phyloP scores from a whole-genome alignment of 2,888 invertebrate species.

The Clitarchus hookeri region DNA sequence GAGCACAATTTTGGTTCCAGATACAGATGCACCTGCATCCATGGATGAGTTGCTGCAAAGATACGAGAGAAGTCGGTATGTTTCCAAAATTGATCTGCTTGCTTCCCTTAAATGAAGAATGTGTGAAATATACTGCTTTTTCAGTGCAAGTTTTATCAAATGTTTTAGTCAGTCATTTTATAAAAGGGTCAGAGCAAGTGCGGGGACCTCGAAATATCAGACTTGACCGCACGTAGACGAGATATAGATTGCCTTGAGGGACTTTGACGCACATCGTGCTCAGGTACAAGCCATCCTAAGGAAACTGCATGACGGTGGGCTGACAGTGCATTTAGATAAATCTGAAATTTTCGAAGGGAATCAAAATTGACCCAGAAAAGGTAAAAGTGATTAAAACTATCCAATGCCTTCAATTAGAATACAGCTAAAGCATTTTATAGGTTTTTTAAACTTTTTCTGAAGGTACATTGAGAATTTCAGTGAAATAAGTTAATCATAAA shows the following conservation, averaged over 20 bases:
- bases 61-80: conserved; percentile 34
- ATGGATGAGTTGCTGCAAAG: conserved; percentile 44
- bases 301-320: conserved; percentile 40
- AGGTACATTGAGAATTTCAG: too few relatives aligned
- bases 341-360: conserved; percentile 29
- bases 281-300: conserved; percentile 43
- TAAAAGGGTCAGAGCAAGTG: not conserved
- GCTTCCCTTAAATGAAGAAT: conserved; percentile 42
- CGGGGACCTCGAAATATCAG: not conserved
- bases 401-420: conserved; percentile 44
- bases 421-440: conserved; percentile 41
- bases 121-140: conserved; percentile 45
- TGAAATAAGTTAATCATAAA: too few relatives aligned
- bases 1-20: conserved; percentile 44
- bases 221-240: conserved; percentile 46
- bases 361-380: conserved; percentile 37
- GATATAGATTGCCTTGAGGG: conserved; percentile 45
- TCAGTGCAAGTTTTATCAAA: conserved; percentile 43
- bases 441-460: too few relatives aligned
- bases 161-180: conserved; percentile 43
- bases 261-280: conserved; percentile 43
- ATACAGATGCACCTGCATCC: conserved; percentile 45
- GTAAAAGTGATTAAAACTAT: conserved; percentile 46
- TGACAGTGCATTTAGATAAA: conserved; percentile 46
- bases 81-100: conserved; percentile 44